Evolutionary conservation across 2,888 invertebrate genomes (phyloP).

Genomic region (Eupithecia dodoneata): DNA sequence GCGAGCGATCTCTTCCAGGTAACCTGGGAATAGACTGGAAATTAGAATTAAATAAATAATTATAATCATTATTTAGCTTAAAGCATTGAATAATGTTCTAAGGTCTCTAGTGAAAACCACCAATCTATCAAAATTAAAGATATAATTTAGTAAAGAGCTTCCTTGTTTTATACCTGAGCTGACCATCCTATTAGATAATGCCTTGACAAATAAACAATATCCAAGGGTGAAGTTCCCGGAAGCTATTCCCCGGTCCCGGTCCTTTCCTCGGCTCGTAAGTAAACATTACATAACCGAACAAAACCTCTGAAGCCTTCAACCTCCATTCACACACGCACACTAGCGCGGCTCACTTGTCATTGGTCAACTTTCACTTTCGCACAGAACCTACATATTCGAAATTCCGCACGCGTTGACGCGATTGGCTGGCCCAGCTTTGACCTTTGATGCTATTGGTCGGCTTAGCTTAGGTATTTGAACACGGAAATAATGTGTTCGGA

Average conservation of each 20-base stretch:
- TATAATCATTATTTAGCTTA: too few species aligned
- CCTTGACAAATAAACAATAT: background rate
- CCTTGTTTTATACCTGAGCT: background rate
- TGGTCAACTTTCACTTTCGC: constrained; percentile 79
- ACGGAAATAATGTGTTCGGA: constrained; percentile 46
- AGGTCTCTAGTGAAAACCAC: background rate
- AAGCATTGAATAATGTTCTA: background rate
- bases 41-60: background rate
- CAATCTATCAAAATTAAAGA: background rate
- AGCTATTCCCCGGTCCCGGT: background rate
- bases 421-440: constrained; percentile 73
- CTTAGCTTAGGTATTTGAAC: constrained; percentile 40
- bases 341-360: constrained; percentile 63
- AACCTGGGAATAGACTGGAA: background rate
- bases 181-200: background rate
- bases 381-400: constrained; percentile 79
- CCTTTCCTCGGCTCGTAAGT: background rate
- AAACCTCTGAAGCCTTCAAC: constrained; percentile 41
- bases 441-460: constrained; percentile 74
- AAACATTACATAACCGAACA: constrained; percentile 40
- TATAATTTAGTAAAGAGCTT: background rate
- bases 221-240: background rate
- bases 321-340: constrained; percentile 59
- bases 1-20: background rate
- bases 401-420: constrained; percentile 61